Evolutionary conservation across 2,797 vertebrate genomes (phyloP).

Genomic region (Lerista edwardsae): DNA sequence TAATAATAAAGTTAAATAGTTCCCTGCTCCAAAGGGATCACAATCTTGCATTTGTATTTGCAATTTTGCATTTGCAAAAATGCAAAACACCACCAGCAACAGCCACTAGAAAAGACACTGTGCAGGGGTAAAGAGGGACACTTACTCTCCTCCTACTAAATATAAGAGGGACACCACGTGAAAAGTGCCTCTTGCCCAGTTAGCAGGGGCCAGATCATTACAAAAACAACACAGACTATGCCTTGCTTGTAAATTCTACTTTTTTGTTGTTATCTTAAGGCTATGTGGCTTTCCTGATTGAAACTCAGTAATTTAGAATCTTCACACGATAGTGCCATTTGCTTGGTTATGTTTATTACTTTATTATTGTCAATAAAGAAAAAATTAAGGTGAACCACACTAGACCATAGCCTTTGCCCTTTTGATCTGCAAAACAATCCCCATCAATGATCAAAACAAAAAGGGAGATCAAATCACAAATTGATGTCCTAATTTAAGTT

Average conservation of each 20-base stretch:
- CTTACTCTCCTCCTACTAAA: too few relatives aligned
- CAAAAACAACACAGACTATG: not conserved
- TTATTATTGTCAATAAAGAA: not conserved
- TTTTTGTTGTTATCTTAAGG: conserved; percentile 34
- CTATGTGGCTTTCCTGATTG: not conserved
- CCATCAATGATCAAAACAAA: conserved; percentile 30
- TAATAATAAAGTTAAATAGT: too few relatives aligned
- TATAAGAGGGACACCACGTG: too few relatives aligned
- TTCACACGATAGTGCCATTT: not conserved
- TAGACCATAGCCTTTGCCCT: conserved; percentile 42
- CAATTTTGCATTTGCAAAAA: too few relatives aligned
- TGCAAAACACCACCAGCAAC: too few relatives aligned
- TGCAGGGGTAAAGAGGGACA: too few relatives aligned
- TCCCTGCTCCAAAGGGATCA: too few relatives aligned
- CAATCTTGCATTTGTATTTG: too few relatives aligned
- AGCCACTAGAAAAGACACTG: too few relatives aligned
- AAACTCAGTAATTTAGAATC: conserved; percentile 1
- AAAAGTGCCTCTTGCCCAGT: too few relatives aligned
- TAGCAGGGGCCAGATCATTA: too few relatives aligned
- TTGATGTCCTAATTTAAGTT: not conserved
- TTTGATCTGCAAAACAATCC: conserved; percentile 53
- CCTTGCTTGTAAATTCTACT: conserved; percentile 23
- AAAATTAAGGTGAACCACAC: conserved; percentile 14
- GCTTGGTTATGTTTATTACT: conserved; percentile 8
- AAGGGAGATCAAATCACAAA: not conserved